A percentile compares a stretch with the other conserved stretches of the same genome.
These are phyloP conservation scores for Limonius californicus DNA, from an alignment of 1,140 invertebrate genomes.

Conservation along the genomic window DNA sequence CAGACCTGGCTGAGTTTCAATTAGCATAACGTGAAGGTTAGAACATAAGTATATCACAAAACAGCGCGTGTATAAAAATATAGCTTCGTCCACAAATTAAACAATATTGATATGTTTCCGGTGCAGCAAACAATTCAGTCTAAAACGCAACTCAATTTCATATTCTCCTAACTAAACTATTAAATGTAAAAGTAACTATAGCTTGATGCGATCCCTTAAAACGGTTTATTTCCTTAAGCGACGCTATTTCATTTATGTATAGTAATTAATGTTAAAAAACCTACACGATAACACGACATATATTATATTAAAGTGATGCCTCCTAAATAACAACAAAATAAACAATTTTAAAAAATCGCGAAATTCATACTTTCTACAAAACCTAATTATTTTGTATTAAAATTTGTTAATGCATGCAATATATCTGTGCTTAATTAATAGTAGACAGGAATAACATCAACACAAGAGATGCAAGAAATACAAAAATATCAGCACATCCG, in stretches of 20 bases:
- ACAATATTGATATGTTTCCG: constrained; percentile 33
- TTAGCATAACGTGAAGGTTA: too few relatives aligned
- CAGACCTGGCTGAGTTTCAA: too few relatives aligned
- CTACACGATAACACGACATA: constrained; percentile 8
- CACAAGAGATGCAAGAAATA: background rate
- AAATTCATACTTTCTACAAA: constrained; percentile 16
- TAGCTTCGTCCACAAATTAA: constrained; percentile 17
- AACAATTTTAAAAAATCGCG: constrained; percentile 25
- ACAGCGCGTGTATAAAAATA: constrained; percentile 16
- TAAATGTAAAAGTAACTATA: constrained; percentile 12
- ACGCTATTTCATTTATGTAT: constrained; percentile 4
- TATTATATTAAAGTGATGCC: constrained; percentile 3
- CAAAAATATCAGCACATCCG: background rate
- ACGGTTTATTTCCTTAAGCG: constrained; percentile 19
- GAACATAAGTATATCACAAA: constrained; percentile 16
- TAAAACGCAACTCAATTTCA: background rate
- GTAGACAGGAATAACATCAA: background rate
- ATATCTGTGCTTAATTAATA: constrained; percentile 18
- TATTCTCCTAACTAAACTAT: constrained; percentile 23
- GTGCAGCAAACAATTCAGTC: constrained; percentile 26
- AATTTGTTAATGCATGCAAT: constrained; percentile 27
- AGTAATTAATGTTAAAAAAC: constrained; percentile 4
- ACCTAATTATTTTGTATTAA: constrained; percentile 22
- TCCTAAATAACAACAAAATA: constrained; percentile 16
- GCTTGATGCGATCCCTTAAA: constrained; percentile 20